A percentile compares a stretch with the other conserved stretches of the same genome.
phyloP scores from a whole-genome alignment of 2,888 invertebrate genomes.

The Stenotaenia linearis region DNA sequence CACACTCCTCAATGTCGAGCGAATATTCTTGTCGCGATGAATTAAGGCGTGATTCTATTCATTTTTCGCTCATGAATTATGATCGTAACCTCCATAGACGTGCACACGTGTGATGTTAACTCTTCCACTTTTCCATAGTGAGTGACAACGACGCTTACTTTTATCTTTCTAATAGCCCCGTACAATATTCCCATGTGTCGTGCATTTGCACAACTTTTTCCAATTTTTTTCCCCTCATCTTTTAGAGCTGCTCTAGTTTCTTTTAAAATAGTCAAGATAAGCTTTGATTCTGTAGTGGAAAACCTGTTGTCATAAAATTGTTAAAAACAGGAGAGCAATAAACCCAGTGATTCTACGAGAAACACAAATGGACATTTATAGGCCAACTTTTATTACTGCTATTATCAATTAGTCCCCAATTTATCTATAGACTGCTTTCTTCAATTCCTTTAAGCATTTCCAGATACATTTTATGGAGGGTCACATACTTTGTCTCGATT shows the following conservation, averaged over 20 bases:
- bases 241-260: neutral
- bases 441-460: slow-evolving; percentile 4
- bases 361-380: slow-evolving; percentile 16
- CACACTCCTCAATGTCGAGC: slow-evolving; percentile 3
- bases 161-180: neutral
- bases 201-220: neutral
- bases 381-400: slow-evolving; percentile 4
- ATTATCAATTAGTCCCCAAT: slow-evolving; percentile 18
- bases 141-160: neutral
- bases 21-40: neutral
- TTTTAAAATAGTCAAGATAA: neutral
- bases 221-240: neutral
- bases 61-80: slow-evolving; percentile 5
- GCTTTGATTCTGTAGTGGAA: neutral
- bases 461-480: neutral
- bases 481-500: neutral
- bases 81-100: neutral
- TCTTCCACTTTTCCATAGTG: neutral
- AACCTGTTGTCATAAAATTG: slow-evolving; percentile 24
- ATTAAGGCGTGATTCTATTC: slow-evolving; percentile 24
- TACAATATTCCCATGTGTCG: neutral
- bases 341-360: slow-evolving; percentile 14
- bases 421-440: neutral
- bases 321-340: slow-evolving; percentile 10
- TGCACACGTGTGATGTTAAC: neutral